Base-by-base conservation (phyloP, 2,797 vertebrate species). In the Serranus cabrilla region DNA sequence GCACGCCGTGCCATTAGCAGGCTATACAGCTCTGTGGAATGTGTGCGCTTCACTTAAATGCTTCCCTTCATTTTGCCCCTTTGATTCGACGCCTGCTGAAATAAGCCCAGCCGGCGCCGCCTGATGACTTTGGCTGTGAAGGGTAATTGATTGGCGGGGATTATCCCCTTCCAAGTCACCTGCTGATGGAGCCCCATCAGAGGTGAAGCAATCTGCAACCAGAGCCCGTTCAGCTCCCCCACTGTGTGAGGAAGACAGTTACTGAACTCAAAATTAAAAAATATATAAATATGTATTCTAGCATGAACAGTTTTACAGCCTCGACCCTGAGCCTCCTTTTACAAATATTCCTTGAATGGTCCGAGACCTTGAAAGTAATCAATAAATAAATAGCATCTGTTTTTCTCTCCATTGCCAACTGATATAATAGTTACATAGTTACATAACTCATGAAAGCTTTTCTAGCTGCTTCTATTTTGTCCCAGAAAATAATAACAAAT, bases 71-170 rank as follows among this genome's bases (percentile, higher is more conserved):
- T 89, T 88, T 71, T 54, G 27, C 71, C 43, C 50, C 82, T 90
- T 83, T 89, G 83, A 85, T 81, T 78, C 21, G 72, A 70, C 59
- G 39, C 13, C 63, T 55, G 81, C 72, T 78, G 76, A 74, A 90
- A 89, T 89, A 83, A 88, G 79, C 87, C 74, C 39, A 17, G 76
- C 54, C 54, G 76, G 78, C 59, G 76, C 82, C 76, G 61, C 68
- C 77, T 92, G 90, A 91, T 91, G 90, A 93, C 91, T 92, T 93
- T 93, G 79, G 75, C 86, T 82, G 67, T 91, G 87, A 90, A 92
- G 87, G 89, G 87, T 89, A 94, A 92, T 93, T 94, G 91, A 94
- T 94, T 92, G 90, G 78, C 52, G 7, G 70, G 92, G 93, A 94
- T 94, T 93, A 93, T 90, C 88, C 91, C 79, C 75, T 20, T 87